Base-by-base conservation (phyloP, 2,113 vertebrate genomes). In the Eolophus roseicapilla region DNA sequence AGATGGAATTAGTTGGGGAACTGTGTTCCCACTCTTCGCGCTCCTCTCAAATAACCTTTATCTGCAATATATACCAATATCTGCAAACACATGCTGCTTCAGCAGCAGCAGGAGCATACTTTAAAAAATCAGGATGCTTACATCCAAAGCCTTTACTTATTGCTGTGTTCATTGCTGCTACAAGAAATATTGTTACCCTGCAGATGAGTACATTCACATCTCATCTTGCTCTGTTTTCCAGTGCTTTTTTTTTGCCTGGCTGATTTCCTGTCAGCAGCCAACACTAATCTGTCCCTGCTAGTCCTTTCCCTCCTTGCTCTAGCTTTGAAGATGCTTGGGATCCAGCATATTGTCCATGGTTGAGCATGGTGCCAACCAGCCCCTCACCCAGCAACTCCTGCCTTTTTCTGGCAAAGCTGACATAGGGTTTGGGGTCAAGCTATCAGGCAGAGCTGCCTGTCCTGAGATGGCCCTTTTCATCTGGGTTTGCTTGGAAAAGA, bases 231-330 rank as follows among this genome's bases (percentile, higher is more conserved):
- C 19, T 31, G 59, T 93, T 91, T 92, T 47, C 49, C 49, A 44
- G 29, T 77, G 76, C 49, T 80, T 93, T 73, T 88, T 79, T 80
- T 86, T 91, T 89, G 89, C 67, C 91, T 92, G 86, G 50, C 33
- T 93, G 68, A 68, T 63, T 96, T 74, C 47, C 35, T 77, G 68
- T 86, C 79, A 74, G 57, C 44, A 94, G 68, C 67, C 89, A 90
- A 62, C 70, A 67, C 67, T 90, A 90, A 90, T 93, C 82, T 92
- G 62, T 63, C 75, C 49, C 57, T 90, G 82, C 31, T 71, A 90
- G 63, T 59, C 75, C 46, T 50, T 64, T 69, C 28, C 14, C 21
- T 95, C 35, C 39, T 37, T 76, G 52, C 35, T 85, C 90, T 47
- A 92, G 49, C 69, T 86, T 75, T 89, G 89, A 87, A 65, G 46